Evolutionary conservation across 2,797 vertebrate genomes (phyloP).

Genomic region (Capromys pilorides): DNA sequence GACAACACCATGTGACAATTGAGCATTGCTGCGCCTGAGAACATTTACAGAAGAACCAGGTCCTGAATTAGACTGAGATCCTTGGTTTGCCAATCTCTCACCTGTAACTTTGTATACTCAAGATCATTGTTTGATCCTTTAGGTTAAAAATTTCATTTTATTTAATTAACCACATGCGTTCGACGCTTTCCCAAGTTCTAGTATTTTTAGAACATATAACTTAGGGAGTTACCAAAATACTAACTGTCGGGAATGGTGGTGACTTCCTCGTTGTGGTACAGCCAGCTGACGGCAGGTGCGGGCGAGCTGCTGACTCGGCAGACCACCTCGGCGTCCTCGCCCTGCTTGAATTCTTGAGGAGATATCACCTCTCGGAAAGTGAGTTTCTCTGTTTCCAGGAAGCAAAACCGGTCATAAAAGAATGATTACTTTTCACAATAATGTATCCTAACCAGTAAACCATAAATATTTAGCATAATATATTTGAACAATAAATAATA

Average conservation of each 20-base stretch:
- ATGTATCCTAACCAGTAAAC: too few relatives aligned
- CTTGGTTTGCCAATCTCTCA: neutral
- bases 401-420: constrained; percentile 15
- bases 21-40: neutral
- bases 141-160: neutral
- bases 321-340: constrained; percentile 95
- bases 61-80: neutral
- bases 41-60: neutral
- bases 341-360: constrained; percentile 96
- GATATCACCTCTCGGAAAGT: constrained; percentile 94
- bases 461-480: neutral
- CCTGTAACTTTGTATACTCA: neutral
- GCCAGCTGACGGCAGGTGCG: constrained; percentile 95
- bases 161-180: neutral
- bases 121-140: neutral
- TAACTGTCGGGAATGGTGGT: constrained; percentile 94
- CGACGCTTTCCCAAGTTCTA: neutral
- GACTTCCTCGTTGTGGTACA: constrained; percentile 95
- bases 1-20: rapidly evolving
- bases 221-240: constrained; percentile 91
- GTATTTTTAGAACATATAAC: constrained; percentile 80
- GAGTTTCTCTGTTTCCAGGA: constrained; percentile 91
- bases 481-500: too few relatives aligned
- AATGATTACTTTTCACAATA: neutral
- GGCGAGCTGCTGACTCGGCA: constrained; percentile 96